Base-by-base conservation (phyloP, 2,113 vertebrate genomes). In the Melanerpes aurifrons region DNA sequence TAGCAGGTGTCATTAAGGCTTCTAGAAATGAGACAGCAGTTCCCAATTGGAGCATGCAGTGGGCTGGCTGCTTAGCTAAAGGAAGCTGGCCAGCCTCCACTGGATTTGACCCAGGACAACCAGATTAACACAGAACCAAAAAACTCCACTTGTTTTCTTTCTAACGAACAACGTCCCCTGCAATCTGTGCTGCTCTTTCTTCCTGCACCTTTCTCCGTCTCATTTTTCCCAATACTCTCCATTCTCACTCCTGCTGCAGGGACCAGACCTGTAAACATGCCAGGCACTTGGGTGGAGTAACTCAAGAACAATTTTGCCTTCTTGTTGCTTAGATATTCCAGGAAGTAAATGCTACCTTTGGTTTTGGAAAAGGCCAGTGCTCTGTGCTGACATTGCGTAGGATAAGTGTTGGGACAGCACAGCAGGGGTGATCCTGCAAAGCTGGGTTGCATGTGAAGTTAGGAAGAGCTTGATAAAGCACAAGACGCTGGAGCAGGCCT, bases 1-100 rank as follows among this genome's bases (percentile, higher is more conserved):
- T 58, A 93, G 87, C 95, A 96, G 95, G 95, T 95, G 95, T 89
- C 94, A 57, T 91, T 62, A 77, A 92, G 78, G 53, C 84, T 71
- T 73, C 68, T 63, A 73, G 91, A 89, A 92, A 90, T 37, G 77
- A 83, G 84, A 57, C 86, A 56, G 57, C 78, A 87, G 10, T 89
- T 68, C 94, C 71, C 91, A 61, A 85, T 69, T 0, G 2, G 61
- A 86, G 68, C 53, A 82, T 66, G 67, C 61, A 79, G 71, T 63
- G 83, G 59, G 26, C 56, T 15, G 74, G 78, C 87, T 95, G 77
- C 56, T 93, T n/a, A 53, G 83, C 74, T 94, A 7, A 37, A 89
- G 89, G 81, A 76, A 82, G 75, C 68, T 87, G 71, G 92, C 92
- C 71, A 79, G 47, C 24, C 40, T 93, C 61, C n/a, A 1, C 75